phyloP scores from a whole-genome alignment of 2,888 invertebrate species.

The Drosophila flavopinicola region DNA sequence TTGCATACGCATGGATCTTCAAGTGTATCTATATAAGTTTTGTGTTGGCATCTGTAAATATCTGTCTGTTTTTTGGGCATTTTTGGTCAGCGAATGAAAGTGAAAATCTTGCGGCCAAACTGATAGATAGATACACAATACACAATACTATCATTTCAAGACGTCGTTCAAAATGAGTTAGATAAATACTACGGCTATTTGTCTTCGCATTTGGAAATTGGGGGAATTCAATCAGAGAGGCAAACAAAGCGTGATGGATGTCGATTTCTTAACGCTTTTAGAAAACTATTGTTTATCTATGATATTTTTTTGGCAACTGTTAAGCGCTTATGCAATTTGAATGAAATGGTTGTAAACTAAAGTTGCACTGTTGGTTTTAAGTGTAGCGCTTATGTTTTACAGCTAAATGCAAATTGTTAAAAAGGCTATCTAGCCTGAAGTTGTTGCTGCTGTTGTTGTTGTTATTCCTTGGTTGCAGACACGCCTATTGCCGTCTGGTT shows the following conservation, averaged over 20 bases:
- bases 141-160: constrained; percentile 54
- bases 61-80: constrained; percentile 35
- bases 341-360: too few species aligned
- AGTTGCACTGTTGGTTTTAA: too few species aligned
- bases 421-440: constrained; percentile 7
- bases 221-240: constrained; percentile 51
- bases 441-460: constrained; percentile 30
- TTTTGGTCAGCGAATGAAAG: constrained; percentile 63
- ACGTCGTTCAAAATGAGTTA: constrained; percentile 55
- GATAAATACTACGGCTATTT: constrained; percentile 59
- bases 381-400: too few species aligned
- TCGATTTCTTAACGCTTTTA: constrained; percentile 31
- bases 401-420: constrained; percentile 55
- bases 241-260: constrained; percentile 53
- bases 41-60: constrained; percentile 1
- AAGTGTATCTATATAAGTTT: constrained; percentile 6
- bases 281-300: constrained; percentile 30
- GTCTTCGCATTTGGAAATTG: constrained; percentile 45
- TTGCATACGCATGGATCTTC: constrained; percentile 69
- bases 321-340: constrained; percentile 41
- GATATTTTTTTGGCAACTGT: constrained; percentile 39
- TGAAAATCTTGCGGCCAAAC: constrained; percentile 63
- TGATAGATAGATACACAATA: constrained; percentile 45
- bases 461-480: constrained; percentile 28
- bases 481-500: constrained; percentile 45